Percentiles rank a stretch among this genome's conserved stretches.
These are phyloP conservation scores for Pelagia noctiluca DNA, from an alignment of 30 jellyfish, hydroid and myxozoan genomes.

Conservation along the genomic window DNA sequence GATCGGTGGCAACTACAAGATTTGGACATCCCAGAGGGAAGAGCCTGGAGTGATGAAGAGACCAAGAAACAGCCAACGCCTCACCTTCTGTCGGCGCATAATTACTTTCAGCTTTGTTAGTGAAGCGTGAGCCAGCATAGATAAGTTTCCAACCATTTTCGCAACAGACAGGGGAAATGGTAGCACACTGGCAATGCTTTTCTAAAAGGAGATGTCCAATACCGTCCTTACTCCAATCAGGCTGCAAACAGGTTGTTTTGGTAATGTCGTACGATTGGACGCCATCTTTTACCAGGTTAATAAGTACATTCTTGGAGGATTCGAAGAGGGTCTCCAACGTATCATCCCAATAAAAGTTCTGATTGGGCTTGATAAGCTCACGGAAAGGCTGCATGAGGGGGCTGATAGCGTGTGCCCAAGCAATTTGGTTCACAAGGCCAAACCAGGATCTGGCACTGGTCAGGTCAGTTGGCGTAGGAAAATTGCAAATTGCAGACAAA, in stretches of 20 bases:
- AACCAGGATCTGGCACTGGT: slow-evolving; percentile 5
- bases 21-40: slow-evolving; percentile 38
- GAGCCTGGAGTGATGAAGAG: slow-evolving; percentile 35
- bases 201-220: neutral
- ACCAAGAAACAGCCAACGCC: slow-evolving; percentile 60
- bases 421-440: too few relatives aligned
- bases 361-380: neutral
- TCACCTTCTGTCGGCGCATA: slow-evolving; percentile 64
- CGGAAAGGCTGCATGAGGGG: neutral
- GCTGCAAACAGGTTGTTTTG: slow-evolving; percentile 27
- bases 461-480: slow-evolving; percentile 21
- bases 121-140: slow-evolving; percentile 37
- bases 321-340: neutral
- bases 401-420: neutral
- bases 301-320: neutral
- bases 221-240: slow-evolving; percentile 11
- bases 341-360: neutral
- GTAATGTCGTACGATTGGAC: slow-evolving; percentile 1
- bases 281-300: slow-evolving; percentile 9
- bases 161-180: slow-evolving; percentile 13
- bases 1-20: slow-evolving; percentile 43
- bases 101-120: slow-evolving; percentile 57
- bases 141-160: slow-evolving; percentile 25
- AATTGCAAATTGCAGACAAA: neutral
- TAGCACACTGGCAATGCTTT: slow-evolving; percentile 7